Evolutionary conservation across 2,113 vertebrate species (phyloP).

Genomic region (Ginglymostoma cirratum): DNA sequence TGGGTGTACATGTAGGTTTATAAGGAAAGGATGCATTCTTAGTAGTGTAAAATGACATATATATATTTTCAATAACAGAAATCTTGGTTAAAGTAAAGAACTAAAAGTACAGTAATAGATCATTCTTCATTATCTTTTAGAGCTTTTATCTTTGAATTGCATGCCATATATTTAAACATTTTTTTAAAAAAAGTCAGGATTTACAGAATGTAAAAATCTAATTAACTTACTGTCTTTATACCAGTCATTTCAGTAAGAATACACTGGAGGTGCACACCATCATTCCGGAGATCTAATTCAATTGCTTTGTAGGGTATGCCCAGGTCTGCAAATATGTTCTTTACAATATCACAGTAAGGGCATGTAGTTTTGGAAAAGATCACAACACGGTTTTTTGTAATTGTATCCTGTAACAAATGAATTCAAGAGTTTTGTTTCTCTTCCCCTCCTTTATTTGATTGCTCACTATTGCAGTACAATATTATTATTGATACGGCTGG

Average conservation of each 20-base stretch:
- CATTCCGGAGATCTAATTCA: conserved; percentile 72
- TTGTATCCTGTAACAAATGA: conserved; percentile 62
- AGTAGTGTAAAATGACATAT: neutral
- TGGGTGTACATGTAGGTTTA: neutral
- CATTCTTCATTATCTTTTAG: neutral
- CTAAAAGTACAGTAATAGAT: neutral
- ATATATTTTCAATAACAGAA: neutral
- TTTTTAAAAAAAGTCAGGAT: neutral
- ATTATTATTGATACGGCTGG: too few relatives aligned
- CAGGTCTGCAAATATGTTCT: conserved; percentile 77
- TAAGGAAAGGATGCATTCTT: neutral
- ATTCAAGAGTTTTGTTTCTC: neutral
- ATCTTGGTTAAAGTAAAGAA: neutral
- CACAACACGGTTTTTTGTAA: conserved; percentile 83
- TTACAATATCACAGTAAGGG: conserved; percentile 83
- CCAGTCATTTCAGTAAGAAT: conserved; percentile 76
- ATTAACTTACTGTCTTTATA: conserved; percentile 71
- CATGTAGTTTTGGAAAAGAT: conserved; percentile 95
- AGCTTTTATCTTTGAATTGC: neutral
- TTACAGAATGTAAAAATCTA: neutral
- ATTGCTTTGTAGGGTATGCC: conserved; percentile 73
- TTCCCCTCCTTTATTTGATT: neutral
- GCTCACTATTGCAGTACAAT: neutral
- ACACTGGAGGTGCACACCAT: conserved; percentile 76
- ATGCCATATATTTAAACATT: neutral